phyloP scores from a whole-genome alignment of 1,140 invertebrate species.

The Mizuhopecten yessoensis region DNA sequence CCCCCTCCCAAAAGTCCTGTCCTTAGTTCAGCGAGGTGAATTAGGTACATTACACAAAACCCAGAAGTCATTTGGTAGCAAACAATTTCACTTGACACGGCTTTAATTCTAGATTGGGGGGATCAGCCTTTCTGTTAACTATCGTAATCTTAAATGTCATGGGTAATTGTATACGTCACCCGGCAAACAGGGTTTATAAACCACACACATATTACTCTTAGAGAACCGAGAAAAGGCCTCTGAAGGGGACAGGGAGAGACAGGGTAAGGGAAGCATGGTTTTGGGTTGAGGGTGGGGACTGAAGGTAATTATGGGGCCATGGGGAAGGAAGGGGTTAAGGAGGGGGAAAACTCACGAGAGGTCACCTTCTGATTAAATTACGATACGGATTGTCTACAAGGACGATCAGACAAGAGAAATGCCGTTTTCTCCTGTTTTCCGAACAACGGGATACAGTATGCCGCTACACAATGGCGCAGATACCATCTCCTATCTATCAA shows the following conservation, averaged over 20 bases:
- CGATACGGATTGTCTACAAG: not conserved
- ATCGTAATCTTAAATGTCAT: slow-evolving; percentile 15
- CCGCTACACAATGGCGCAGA: not conserved
- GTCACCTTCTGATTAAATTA: not conserved
- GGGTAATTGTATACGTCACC: not conserved
- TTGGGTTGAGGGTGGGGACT: not conserved
- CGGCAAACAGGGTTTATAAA: not conserved
- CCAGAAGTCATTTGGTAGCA: too few relatives aligned
- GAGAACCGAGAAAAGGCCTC: too few relatives aligned
- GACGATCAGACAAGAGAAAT: not conserved
- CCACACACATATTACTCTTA: not conserved
- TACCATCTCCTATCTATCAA: not conserved
- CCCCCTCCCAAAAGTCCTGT: not conserved
- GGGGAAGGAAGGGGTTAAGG: not conserved
- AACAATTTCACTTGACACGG: slow-evolving; percentile 35
- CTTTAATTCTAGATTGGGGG: slow-evolving; percentile 1
- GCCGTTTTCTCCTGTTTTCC: not conserved
- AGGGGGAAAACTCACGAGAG: not conserved
- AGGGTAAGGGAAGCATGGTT: not conserved
- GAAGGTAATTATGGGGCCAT: not conserved
- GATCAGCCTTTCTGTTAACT: not conserved
- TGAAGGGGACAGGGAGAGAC: not conserved
- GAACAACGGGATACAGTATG: not conserved
- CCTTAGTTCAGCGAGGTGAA: not conserved
- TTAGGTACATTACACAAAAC: not conserved